These are phyloP conservation scores for Eutolmus rufibarbis DNA, from an alignment of 2,888 invertebrate species.

Conservation along the genomic window DNA sequence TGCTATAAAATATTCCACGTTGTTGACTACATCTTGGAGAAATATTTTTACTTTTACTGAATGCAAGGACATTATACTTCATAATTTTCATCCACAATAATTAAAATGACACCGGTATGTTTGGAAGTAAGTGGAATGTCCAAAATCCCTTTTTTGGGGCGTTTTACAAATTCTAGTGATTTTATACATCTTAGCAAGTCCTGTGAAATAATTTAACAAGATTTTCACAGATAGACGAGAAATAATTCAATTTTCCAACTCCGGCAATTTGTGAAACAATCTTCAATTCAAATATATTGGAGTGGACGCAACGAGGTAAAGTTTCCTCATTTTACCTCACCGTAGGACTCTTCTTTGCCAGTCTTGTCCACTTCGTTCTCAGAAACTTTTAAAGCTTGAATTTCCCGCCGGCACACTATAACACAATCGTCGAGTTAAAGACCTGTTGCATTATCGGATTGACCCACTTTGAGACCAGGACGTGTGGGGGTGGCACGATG, in stretches of 20 bases:
- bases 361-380: neutral
- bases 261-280: neutral
- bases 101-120: neutral
- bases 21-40: too few species aligned
- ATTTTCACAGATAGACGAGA: neutral
- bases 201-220: neutral
- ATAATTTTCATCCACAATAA: neutral
- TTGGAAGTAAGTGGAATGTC: neutral
- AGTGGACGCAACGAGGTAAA: neutral
- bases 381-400: neutral
- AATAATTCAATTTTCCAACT: neutral
- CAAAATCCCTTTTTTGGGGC: neutral
- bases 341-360: neutral
- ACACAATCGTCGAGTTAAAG: neutral
- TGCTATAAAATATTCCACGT: too few species aligned
- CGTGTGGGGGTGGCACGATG: neutral
- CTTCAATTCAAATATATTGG: neutral
- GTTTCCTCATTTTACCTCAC: neutral
- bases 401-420: neutral
- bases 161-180: neutral
- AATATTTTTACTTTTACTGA: neutral
- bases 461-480: neutral
- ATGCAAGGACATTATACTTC: neutral
- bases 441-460: constrained; percentile 1
- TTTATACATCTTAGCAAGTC: neutral